Base-by-base conservation (phyloP, 2,888 invertebrate genomes). In the Ceraclea dissimilis region DNA sequence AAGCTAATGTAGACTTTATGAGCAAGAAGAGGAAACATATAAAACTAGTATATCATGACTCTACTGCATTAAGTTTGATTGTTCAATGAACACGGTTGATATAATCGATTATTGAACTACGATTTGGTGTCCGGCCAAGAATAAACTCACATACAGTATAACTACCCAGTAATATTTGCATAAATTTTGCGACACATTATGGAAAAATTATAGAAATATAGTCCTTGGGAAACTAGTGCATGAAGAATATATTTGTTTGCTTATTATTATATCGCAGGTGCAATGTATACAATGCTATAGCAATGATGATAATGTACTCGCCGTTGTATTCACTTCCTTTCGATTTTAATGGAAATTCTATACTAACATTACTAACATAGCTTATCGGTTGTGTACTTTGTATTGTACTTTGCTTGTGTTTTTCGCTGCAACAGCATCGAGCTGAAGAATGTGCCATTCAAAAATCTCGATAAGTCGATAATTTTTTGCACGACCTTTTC, bases 41-140 rank as follows among this genome's bases (percentile, higher is more conserved):
- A 26, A 26, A 6, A 26, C 4, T 26, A 26, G 10, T 26, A 26
- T 26, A 26, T 26, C 4, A 26, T 26, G n/a, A 26, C 26, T 26
- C 26, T 26, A 4, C 5, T 39, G 39, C 39, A 39, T 39, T 39
- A 39, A 39, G 13, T 16, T 46, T 19, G 20, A 20, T n/a, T 44
- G 46, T 20, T 51, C 55, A 55, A 10, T 55, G 55, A 50, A 55
- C 46, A 55, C 50, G 20, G 8, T 18, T 20, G 21, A 50, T 20
- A 50, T 50, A 34, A 48, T 49, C 50, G 50, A 55, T 55, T 55
- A 44, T 16, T 18, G 26, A 44, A 43, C 49, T 46, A 51, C 49
- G 49, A 55, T 55, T 55, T 50, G 43, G 50, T 51, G 50, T 50
- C 55, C 46, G 50, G 44, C 34, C 50, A 51, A 55, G 50, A 55